Percentiles rank a stretch among this genome's conserved stretches.
These are phyloP conservation scores for Triplophysa tibetana DNA, from an alignment of 2,113 vertebrate genomes.

Conservation along the genomic window DNA sequence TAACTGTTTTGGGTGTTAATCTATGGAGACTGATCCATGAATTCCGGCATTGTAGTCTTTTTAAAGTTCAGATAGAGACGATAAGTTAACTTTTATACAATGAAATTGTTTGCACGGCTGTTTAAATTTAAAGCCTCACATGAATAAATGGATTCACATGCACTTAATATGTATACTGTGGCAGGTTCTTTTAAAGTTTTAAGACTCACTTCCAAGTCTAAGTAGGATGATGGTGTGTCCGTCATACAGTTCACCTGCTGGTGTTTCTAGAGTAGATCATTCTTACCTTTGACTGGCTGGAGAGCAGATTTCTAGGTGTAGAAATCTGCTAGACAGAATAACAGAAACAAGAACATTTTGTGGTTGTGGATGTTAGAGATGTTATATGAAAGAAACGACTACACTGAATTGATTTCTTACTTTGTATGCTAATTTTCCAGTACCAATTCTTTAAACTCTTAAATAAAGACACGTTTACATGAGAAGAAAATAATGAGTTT, in stretches of 20 bases:
- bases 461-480: too few species aligned
- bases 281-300: conserved; percentile 52
- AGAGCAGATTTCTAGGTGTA: conserved; percentile 36
- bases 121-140: not conserved
- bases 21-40: not conserved
- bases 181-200: conserved; percentile 15
- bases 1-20: not conserved
- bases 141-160: conserved; percentile 39
- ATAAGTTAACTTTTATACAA: not conserved
- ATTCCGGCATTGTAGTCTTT: not conserved
- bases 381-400: not conserved
- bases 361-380: not conserved
- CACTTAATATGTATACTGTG: conserved; percentile 20
- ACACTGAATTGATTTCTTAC: too few species aligned
- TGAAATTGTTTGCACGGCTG: conserved; percentile 31
- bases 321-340: not conserved
- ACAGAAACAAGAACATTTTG: not conserved
- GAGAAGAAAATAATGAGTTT: too few species aligned
- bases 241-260: not conserved
- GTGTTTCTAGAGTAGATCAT: not conserved
- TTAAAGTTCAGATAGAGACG: not conserved
- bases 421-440: too few species aligned
- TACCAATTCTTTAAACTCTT: too few species aligned
- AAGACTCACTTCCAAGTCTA: not conserved
- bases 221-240: too few species aligned